Percentiles rank a stretch among this genome's conserved stretches.
phyloP scores from a whole-genome alignment of 2,888 invertebrate genomes.

The Mesochorus sp. region DNA sequence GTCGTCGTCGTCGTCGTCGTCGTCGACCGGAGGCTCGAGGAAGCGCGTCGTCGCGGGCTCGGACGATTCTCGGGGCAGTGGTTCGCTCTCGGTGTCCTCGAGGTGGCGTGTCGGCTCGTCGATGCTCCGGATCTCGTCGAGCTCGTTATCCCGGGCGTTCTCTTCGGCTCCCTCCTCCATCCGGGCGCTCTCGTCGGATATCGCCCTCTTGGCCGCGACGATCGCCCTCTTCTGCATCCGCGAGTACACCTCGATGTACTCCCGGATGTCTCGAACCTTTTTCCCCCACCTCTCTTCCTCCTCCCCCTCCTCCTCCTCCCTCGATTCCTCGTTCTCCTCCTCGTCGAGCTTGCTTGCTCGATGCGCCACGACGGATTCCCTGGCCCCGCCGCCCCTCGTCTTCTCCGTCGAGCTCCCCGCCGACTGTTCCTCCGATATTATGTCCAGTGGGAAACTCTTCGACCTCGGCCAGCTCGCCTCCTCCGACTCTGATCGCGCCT shows the following conservation, averaged over 20 bases:
- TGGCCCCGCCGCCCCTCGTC: slow-evolving; percentile 38
- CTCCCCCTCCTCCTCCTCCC: background rate
- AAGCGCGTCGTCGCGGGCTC: slow-evolving; percentile 24
- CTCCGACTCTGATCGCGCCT: slow-evolving; percentile 47
- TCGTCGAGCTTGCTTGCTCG: background rate
- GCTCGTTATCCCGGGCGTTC: background rate
- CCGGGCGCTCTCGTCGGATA: slow-evolving; percentile 21
- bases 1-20: slow-evolving; percentile 5
- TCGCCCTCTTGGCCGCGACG: slow-evolving; percentile 24
- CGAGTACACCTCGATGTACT: slow-evolving; percentile 51
- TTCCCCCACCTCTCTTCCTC: slow-evolving; percentile 1
- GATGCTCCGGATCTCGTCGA: slow-evolving; percentile 57
- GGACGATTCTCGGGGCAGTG: slow-evolving; percentile 40
- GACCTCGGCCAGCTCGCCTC: slow-evolving; percentile 19
- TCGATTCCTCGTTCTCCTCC: background rate
- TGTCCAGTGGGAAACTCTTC: slow-evolving; percentile 69
- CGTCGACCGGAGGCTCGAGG: slow-evolving; percentile 15
- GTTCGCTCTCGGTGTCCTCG: slow-evolving; percentile 27
- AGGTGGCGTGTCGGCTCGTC: slow-evolving; percentile 58
- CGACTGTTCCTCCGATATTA: slow-evolving; percentile 74
- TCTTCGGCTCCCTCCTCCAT: slow-evolving; percentile 20
- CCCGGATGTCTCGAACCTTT: slow-evolving; percentile 48
- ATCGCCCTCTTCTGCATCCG: slow-evolving; percentile 52
- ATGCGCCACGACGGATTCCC: background rate
- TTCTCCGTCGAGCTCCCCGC: slow-evolving; percentile 67